These are phyloP conservation scores for Belgica antarctica DNA, from an alignment of 2,888 invertebrate species.

Conservation along the genomic window DNA sequence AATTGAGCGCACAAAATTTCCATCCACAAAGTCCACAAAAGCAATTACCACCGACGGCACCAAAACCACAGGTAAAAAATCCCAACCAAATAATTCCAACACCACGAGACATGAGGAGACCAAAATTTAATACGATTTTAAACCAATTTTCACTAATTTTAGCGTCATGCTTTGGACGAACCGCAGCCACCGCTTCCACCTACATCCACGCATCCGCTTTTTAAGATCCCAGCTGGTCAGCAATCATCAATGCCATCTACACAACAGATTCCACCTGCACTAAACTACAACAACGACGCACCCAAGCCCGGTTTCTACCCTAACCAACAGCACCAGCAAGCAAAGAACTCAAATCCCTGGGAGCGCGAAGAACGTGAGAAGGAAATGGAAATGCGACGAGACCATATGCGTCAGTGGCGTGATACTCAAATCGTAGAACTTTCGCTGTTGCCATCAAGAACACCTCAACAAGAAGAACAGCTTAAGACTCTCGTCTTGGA, in stretches of 20 bases:
- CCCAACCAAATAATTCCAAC: constrained; percentile 45
- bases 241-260: constrained; percentile 47
- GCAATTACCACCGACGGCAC: constrained; percentile 60
- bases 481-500: constrained; percentile 86
- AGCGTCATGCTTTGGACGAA: constrained; percentile 14
- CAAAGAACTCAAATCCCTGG: constrained; percentile 75
- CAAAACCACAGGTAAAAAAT: constrained; percentile 57
- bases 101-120: constrained; percentile 39
- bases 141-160: background rate
- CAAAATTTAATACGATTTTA: background rate
- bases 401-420: constrained; percentile 74
- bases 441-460: constrained; percentile 65
- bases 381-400: constrained; percentile 68
- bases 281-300: background rate
- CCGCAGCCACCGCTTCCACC: constrained; percentile 65
- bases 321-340: constrained; percentile 45
- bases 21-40: constrained; percentile 57
- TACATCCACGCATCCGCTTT: constrained; percentile 69
- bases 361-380: constrained; percentile 89
- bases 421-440: constrained; percentile 85
- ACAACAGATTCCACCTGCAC: background rate
- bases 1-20: constrained; percentile 48
- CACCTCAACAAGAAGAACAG: constrained; percentile 82
- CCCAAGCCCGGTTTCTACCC: constrained; percentile 54
- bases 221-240: constrained; percentile 50